Evolutionary conservation across 2,113 vertebrate species (phyloP).

Genomic region (Deroptyus accipitrinus): DNA sequence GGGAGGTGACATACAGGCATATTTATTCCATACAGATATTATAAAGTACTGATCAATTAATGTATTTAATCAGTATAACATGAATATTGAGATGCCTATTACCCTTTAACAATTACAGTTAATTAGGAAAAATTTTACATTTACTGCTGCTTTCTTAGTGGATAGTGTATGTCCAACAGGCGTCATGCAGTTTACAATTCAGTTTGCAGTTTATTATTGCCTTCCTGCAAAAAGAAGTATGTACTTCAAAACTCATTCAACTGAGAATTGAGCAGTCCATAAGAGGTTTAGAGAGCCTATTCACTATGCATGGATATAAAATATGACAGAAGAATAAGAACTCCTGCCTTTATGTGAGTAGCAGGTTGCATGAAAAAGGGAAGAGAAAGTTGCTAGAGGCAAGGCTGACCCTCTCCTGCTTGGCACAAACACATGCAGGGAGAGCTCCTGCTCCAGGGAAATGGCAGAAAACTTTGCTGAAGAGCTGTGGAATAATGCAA

Average conservation of each 20-base stretch:
- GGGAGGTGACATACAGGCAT: fast-evolving
- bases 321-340: neutral
- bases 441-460: neutral
- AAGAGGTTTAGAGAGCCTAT: neutral
- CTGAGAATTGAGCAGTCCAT: neutral
- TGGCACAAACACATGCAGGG: fast-evolving
- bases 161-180: neutral
- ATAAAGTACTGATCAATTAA: neutral
- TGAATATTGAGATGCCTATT: neutral
- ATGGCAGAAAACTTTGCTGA: neutral
- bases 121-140: neutral
- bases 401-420: neutral
- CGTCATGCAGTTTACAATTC: neutral
- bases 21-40: fast-evolving
- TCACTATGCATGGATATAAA: fast-evolving
- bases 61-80: neutral
- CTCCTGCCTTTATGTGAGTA: fast-evolving
- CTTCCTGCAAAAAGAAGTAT: neutral
- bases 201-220: neutral
- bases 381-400: neutral
- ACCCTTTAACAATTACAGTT: neutral
- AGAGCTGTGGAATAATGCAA: neutral
- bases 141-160: neutral
- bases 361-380: neutral
- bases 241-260: neutral